Conservation (phyloP, 2,113 vertebrate species). For the Tachuris rubrigastra region DNA sequence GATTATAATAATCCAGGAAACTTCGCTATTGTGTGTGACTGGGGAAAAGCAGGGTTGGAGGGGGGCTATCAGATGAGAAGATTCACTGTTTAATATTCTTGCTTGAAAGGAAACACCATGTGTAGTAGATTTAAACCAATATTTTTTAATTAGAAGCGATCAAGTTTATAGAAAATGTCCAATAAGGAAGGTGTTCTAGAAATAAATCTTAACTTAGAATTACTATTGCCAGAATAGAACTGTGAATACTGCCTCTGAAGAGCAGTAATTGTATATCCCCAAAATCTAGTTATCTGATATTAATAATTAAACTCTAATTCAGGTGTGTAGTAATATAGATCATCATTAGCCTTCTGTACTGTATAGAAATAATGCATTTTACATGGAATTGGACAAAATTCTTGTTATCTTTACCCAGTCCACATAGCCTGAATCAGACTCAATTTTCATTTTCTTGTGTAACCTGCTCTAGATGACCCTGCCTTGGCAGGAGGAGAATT, state of each 20-base stretch:
- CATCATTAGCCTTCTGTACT: not conserved
- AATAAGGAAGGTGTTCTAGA: conserved; percentile 51
- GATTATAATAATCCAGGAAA: conserved; percentile 24
- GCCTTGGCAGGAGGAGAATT: not conserved
- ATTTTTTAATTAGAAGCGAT: conserved; percentile 75
- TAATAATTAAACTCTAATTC: conserved; percentile 35
- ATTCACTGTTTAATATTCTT: conserved; percentile 70
- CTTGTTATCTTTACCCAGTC: not conserved
- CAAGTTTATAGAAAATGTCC: conserved; percentile 45
- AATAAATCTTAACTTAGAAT: conserved; percentile 25
- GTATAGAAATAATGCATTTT: not conserved
- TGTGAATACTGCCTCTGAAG: not conserved
- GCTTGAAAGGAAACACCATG: conserved; percentile 51
- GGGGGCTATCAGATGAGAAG: conserved; percentile 41
- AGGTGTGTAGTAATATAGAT: not conserved
- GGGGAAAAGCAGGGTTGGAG: not conserved
- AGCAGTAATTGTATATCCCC: not conserved
- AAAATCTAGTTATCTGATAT: not conserved
- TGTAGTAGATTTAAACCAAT: conserved; percentile 66
- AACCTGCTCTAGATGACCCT: not conserved
- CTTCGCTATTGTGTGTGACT: not conserved
- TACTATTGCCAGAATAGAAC: not conserved
- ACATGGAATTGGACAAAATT: not conserved
- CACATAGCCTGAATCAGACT: not conserved
- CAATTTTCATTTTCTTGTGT: not conserved